Evolutionary conservation across 2,113 vertebrate species (phyloP).

Genomic region (Poecilia latipinna): DNA sequence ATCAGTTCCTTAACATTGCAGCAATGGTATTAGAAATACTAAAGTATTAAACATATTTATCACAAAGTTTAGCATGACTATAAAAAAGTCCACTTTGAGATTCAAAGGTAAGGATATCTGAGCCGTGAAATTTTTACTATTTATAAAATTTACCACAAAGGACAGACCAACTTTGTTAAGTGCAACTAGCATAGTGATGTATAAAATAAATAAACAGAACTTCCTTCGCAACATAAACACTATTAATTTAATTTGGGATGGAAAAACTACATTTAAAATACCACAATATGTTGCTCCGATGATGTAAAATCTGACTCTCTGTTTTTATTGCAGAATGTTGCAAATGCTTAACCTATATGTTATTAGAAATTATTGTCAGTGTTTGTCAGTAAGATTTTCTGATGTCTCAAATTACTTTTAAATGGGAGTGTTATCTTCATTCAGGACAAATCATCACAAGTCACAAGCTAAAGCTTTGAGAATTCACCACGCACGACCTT

Average conservation of each 20-base stretch:
- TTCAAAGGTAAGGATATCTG: too few species aligned
- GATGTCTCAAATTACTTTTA: constrained; percentile 54
- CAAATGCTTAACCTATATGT: constrained; percentile 10
- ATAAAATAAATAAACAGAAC: neutral
- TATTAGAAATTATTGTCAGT: constrained; percentile 36
- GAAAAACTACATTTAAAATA: neutral
- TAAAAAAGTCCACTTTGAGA: too few species aligned
- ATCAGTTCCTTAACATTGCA: neutral
- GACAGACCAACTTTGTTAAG: neutral
- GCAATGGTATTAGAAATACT: neutral
- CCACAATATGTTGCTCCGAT: neutral
- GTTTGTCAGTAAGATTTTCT: constrained; percentile 45
- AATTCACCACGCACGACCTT: constrained; percentile 56
- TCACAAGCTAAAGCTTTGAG: constrained; percentile 31
- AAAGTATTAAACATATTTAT: too few species aligned
- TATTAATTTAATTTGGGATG: neutral
- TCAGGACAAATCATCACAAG: constrained; percentile 53
- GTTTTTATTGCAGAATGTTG: neutral
- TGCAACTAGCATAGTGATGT: neutral
- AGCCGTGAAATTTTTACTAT: too few species aligned
- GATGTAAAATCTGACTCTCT: too few species aligned
- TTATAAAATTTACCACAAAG: too few species aligned
- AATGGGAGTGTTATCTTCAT: constrained; percentile 54
- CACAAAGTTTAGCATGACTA: too few species aligned
- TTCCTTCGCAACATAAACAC: neutral